Evolutionary conservation across 2,797 vertebrate species (phyloP).

Genomic region (Zenarchopterus dispar): DNA sequence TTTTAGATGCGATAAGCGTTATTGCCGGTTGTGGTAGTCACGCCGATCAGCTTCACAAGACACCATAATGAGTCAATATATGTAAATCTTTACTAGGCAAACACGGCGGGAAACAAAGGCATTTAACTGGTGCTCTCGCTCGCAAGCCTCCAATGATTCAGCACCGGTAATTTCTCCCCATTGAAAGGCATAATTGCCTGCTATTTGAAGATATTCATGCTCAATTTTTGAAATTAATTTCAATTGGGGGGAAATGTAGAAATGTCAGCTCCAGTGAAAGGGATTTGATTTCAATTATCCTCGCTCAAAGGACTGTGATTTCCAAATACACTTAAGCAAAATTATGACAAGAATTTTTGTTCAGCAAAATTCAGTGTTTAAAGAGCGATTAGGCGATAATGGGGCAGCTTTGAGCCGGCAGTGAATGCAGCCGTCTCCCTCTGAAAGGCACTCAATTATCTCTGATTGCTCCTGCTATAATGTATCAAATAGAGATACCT

Average conservation of each 20-base stretch:
- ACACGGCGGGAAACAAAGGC: conserved; percentile 99
- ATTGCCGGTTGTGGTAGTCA: conserved; percentile 77
- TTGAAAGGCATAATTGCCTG: conserved; percentile 99
- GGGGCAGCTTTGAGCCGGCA: conserved; percentile 99
- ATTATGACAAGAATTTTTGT: conserved; percentile 99
- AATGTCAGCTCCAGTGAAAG: conserved; percentile 99
- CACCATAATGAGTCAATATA: conserved; percentile 99
- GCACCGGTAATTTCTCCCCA: conserved; percentile 99
- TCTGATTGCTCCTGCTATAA: conserved; percentile 99
- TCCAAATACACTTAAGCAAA: conserved; percentile 99
- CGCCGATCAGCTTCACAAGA: conserved; percentile 99
- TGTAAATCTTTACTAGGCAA: conserved; percentile 99
- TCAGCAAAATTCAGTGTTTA: conserved; percentile 99
- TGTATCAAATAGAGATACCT: conserved; percentile 99
- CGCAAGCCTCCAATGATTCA: conserved; percentile 98
- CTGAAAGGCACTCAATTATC: conserved; percentile 99
- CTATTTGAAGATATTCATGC: conserved; percentile 99
- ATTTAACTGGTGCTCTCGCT: conserved; percentile 99
- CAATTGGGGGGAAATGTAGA: conserved; percentile 99
- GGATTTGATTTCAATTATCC: conserved; percentile 99
- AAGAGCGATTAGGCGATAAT: conserved; percentile 99
- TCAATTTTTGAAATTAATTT: conserved; percentile 99
- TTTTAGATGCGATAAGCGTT: conserved; percentile 78
- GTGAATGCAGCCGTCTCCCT: conserved; percentile 99
- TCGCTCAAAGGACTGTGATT: conserved; percentile 99